These are phyloP conservation scores for Gortyna flavago DNA, from an alignment of 2,888 invertebrate species.

Conservation along the genomic window DNA sequence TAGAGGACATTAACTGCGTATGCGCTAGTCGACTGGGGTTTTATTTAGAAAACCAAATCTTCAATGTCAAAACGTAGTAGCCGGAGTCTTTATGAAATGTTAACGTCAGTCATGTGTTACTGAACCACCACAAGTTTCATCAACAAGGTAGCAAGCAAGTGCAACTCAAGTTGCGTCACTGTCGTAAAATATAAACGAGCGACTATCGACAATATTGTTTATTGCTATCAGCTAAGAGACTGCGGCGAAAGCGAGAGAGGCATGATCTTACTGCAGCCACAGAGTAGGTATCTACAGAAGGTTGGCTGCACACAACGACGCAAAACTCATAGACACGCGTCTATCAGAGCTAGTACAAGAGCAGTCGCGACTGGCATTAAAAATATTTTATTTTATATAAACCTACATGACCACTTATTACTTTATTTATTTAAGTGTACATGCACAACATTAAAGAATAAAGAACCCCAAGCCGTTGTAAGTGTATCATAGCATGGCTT, in stretches of 20 bases:
- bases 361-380: neutral
- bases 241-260: neutral
- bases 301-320: neutral
- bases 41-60: neutral
- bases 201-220: neutral
- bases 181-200: neutral
- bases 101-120: neutral
- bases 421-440: slow-evolving; percentile 1
- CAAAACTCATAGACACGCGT: neutral
- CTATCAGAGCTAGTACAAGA: neutral
- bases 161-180: slow-evolving; percentile 10
- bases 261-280: neutral
- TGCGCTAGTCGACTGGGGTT: neutral
- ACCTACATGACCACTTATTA: neutral
- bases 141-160: neutral
- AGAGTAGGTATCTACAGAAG: neutral
- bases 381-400: neutral
- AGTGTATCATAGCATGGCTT: too few species aligned
- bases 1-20: neutral
- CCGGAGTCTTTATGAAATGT: neutral
- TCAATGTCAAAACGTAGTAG: neutral
- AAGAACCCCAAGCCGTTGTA: neutral
- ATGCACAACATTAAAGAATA: neutral
- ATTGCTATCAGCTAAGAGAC: neutral
- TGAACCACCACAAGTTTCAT: neutral